Base-by-base conservation (phyloP, 2,113 vertebrate species). In the Eulemur macaco region DNA sequence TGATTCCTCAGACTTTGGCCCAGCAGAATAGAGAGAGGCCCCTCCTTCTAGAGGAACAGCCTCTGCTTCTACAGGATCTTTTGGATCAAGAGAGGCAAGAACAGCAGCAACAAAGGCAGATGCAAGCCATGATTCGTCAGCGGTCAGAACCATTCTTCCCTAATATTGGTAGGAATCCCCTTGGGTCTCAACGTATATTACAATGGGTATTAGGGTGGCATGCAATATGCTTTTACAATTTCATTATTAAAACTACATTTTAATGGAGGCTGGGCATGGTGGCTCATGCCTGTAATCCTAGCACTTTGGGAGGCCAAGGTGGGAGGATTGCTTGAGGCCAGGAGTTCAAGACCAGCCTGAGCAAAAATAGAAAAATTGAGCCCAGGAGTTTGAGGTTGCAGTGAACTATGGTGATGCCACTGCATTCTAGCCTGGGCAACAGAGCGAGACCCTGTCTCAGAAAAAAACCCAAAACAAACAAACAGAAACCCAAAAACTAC, bases 61-160 rank as follows among this genome's bases (percentile, higher is more conserved):
- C 99, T 0, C 99, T 99, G 6, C 99, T 99, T 54, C 98, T 99
- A 64, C 99, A 99, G 98, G 99, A 99, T 60, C 99, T 99, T 64
- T 97, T 99, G 98, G 99, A 99, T 98, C 99, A 99, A 97, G 99
- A 99, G 97, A 98, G 99, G 12, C 99, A 99, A 86, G 99, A 99
- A 90, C 99, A 99, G 98, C 99, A 99, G 97, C 99, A 99, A 97
- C 99, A 99, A 92, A 98, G 99, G 66, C 99, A 99, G 97, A 99
- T 99, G 99, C 99, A 99, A 98, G 99, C 99, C 47, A 99, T 99
- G 99, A 99, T 99, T 91, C 98, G 99, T 17, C 99, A 99, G 21
- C 99, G 99, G 5, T 99, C 99, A 0, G 99, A 99, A 76, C 96
- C 99, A 0, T 99, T 99, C 96, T 99, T 99, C 91, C 99, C 99